Evolutionary conservation across 1,140 invertebrate species (phyloP).

Genomic region (Drosophila hydei): DNA sequence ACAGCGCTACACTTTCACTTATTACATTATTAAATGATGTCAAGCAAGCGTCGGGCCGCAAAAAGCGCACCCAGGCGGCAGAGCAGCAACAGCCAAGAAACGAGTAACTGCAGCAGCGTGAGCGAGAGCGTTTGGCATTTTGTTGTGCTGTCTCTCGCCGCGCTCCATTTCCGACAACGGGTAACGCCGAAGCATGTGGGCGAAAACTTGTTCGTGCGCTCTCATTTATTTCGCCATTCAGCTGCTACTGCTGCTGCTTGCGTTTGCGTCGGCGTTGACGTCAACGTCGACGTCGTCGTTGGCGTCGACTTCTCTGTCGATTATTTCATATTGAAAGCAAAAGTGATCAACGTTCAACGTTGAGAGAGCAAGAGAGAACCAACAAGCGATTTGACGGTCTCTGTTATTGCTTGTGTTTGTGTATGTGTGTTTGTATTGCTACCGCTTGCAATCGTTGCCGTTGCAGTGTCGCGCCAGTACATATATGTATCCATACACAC

Average conservation of each 20-base stretch:
- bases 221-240: conserved; percentile 39
- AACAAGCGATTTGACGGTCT: conserved; percentile 37
- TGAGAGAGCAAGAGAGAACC: conserved; percentile 35
- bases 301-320: conserved; percentile 52
- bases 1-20: conserved; percentile 82
- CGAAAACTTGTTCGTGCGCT: conserved; percentile 71
- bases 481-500: background rate
- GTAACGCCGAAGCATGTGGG: conserved; percentile 53
- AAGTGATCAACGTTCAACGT: conserved; percentile 76
- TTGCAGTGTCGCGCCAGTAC: conserved; percentile 10
- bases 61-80: conserved; percentile 44
- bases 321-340: conserved; percentile 84
- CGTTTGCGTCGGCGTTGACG: conserved; percentile 6
- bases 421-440: conserved; percentile 20
- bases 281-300: conserved; percentile 2
- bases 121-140: conserved; percentile 5
- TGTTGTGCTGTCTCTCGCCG: conserved; percentile 24
- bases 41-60: conserved; percentile 51
- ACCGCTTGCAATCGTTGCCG: conserved; percentile 30
- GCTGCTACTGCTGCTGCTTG: conserved; percentile 11
- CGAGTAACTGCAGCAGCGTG: conserved; percentile 22
- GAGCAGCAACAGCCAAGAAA: conserved; percentile 12
- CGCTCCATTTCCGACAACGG: conserved; percentile 44
- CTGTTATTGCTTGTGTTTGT: conserved; percentile 39
- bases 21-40: conserved; percentile 83